Evolutionary conservation across 2,888 invertebrate genomes (phyloP).

Genomic region (Aleiodes leptofemur): DNA sequence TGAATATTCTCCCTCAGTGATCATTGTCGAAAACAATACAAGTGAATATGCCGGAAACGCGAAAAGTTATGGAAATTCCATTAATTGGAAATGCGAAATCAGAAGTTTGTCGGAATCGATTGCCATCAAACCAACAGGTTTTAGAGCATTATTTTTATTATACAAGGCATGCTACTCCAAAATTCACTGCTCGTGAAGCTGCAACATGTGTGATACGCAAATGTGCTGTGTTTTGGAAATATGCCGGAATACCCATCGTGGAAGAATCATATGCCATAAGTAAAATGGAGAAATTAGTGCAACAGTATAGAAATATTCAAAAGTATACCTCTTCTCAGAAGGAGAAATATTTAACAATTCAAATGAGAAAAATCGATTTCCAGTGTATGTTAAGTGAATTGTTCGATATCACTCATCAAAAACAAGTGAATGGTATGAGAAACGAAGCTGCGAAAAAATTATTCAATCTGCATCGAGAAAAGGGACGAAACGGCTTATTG

Average conservation of each 20-base stretch:
- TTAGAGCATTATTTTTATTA: too few relatives aligned
- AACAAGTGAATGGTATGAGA: not conserved
- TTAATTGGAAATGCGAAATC: too few relatives aligned
- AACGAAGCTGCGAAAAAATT: not conserved
- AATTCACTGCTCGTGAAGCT: too few relatives aligned
- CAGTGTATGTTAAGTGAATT: not conserved
- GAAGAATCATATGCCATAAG: not conserved
- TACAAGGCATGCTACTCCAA: too few relatives aligned
- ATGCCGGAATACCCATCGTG: not conserved
- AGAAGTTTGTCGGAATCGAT: too few relatives aligned
- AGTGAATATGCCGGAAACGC: too few relatives aligned
- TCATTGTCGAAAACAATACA: too few relatives aligned
- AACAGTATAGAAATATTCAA: not conserved
- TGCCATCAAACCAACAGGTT: too few relatives aligned
- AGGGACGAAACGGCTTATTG: not conserved
- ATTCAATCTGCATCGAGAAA: not conserved
- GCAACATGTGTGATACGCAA: not conserved
- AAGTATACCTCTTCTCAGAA: not conserved
- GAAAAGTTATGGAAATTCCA: too few relatives aligned
- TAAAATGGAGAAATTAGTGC: not conserved
- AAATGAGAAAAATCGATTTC: not conserved
- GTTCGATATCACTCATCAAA: constrained; percentile 5
- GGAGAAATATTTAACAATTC: too few relatives aligned
- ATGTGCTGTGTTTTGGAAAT: constrained; percentile 3
- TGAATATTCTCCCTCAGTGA: too few relatives aligned